Evolutionary conservation across 2,888 invertebrate genomes (phyloP).

Genomic region (Osedax frankpressi): DNA sequence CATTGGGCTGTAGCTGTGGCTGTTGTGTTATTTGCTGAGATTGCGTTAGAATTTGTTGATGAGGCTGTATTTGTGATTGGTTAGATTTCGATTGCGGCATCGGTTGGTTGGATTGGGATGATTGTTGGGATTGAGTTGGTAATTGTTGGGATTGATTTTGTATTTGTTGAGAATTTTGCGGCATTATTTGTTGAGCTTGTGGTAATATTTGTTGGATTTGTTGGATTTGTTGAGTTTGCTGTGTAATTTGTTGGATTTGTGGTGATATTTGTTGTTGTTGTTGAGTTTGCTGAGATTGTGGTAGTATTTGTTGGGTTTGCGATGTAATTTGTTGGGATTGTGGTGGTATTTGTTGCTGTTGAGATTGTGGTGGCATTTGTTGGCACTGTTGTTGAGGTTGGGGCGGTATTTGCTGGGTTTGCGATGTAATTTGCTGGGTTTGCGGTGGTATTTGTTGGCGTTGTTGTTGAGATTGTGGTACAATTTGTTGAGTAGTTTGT

Average conservation of each 20-base stretch:
- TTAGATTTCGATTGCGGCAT: not conserved
- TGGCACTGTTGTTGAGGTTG: not conserved
- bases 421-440: not conserved
- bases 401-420: not conserved
- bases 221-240: not conserved
- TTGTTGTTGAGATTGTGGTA: conserved; percentile 9
- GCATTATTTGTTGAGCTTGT: not conserved
- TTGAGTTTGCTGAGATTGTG: not conserved
- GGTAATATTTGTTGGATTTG: not conserved
- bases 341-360: not conserved
- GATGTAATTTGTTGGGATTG: not conserved
- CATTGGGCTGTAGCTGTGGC: not conserved
- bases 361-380: not conserved
- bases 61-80: not conserved
- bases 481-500: not conserved
- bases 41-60: not conserved
- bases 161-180: not conserved
- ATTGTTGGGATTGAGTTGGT: not conserved
- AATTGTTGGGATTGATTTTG: not conserved
- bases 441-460: not conserved
- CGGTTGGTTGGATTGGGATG: not conserved
- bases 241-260: not conserved
- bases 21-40: not conserved
- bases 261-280: not conserved
- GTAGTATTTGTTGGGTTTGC: not conserved